These are phyloP conservation scores for Cryptoleucopteryx plumbea DNA, from an alignment of 2,113 vertebrate species.

Conservation along the genomic window DNA sequence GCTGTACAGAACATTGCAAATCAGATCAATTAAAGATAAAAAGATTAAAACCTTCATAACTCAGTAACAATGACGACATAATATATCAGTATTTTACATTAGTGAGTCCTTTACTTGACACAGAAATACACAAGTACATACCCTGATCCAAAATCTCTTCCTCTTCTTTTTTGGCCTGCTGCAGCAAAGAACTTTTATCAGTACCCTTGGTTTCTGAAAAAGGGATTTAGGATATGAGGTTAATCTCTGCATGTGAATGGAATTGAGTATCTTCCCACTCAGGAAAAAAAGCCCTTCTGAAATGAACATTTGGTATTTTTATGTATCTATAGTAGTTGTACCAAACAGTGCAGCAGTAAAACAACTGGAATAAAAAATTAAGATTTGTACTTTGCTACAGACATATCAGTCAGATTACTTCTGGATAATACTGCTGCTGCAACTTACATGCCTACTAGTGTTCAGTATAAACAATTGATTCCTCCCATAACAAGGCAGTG, in stretches of 20 bases:
- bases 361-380: not conserved
- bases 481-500: not conserved
- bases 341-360: not conserved
- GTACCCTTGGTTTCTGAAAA: conserved; percentile 68
- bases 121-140: conserved; percentile 64
- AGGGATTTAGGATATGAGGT: not conserved
- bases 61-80: not conserved
- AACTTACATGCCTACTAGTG: not conserved
- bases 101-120: not conserved
- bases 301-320: not conserved
- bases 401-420: not conserved
- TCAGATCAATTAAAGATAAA: not conserved
- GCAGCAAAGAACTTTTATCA: conserved; percentile 55
- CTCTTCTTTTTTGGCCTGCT: conserved; percentile 74
- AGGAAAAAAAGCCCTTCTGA: not conserved
- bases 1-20: not conserved
- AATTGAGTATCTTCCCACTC: not conserved
- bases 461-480: not conserved
- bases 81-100: not conserved
- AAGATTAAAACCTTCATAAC: not conserved
- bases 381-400: not conserved
- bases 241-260: not conserved
- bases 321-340: not conserved
- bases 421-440: not conserved
- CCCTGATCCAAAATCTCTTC: conserved; percentile 80